phyloP scores from a whole-genome alignment of 2,888 invertebrate species.

The Dascillus cervinus region DNA sequence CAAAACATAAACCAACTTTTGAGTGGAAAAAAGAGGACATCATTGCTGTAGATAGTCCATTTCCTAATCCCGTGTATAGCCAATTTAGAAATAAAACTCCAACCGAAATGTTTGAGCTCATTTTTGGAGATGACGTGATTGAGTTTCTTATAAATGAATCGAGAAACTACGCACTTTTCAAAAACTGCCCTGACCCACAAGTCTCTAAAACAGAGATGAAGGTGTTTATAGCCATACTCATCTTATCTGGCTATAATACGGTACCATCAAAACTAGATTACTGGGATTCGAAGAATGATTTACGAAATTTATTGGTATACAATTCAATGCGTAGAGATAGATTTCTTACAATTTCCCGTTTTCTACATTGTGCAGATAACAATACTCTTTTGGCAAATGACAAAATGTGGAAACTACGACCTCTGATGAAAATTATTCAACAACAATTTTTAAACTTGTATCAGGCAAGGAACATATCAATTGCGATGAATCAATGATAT shows the following conservation, averaged over 20 bases:
- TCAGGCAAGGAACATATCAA: slow-evolving; percentile 1
- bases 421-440: slow-evolving; percentile 13
- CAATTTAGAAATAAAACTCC: not conserved
- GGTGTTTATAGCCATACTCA: not conserved
- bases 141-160: not conserved
- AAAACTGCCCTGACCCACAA: not conserved
- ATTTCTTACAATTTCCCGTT: slow-evolving; percentile 12
- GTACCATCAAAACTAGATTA: not conserved
- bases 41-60: not conserved
- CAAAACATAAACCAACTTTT: not conserved
- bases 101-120: not conserved
- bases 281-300: not conserved
- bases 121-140: not conserved
- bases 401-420: slow-evolving; percentile 15
- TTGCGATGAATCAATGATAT: slow-evolving; percentile 3
- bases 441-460: slow-evolving; percentile 4
- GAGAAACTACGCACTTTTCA: not conserved
- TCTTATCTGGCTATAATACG: not conserved
- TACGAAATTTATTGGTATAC: slow-evolving; percentile 8
- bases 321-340: slow-evolving; percentile 8
- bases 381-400: slow-evolving; percentile 7
- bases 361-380: slow-evolving; percentile 15
- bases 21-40: not conserved
- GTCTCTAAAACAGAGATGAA: not conserved
- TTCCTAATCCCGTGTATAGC: not conserved